Conservation (phyloP, 2,888 invertebrate genomes). For the Tuta absoluta region DNA sequence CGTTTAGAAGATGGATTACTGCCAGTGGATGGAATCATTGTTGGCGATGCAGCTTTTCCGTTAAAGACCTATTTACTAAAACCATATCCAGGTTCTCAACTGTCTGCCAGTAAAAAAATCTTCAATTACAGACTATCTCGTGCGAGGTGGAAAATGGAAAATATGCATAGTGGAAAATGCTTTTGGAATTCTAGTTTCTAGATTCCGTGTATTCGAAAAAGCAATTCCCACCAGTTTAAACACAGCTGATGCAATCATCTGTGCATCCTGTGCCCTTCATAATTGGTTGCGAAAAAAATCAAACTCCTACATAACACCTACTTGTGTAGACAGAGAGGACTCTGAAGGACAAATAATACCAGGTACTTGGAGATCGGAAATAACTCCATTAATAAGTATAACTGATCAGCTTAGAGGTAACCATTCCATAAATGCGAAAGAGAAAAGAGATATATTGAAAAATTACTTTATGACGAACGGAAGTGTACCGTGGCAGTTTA, state of each 20-base stretch:
- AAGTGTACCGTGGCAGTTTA: constrained; percentile 15
- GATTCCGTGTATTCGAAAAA: constrained; percentile 35
- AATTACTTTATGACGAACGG: constrained; percentile 31
- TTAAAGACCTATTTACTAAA: constrained; percentile 31
- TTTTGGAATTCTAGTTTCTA: constrained; percentile 37
- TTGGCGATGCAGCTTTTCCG: constrained; percentile 24
- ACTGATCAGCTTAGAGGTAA: constrained; percentile 22
- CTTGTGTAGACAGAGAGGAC: constrained; percentile 32
- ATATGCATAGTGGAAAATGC: constrained; percentile 35
- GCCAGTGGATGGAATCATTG: constrained; percentile 9
- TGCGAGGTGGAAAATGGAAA: too few species aligned
- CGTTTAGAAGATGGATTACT: constrained; percentile 26
- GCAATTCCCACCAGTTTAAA: constrained; percentile 26
- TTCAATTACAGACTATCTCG: constrained; percentile 38
- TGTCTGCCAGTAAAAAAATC: constrained; percentile 31
- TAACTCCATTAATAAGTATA: constrained; percentile 28
- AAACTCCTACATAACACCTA: constrained; percentile 29
- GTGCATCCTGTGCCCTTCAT: constrained; percentile 18
- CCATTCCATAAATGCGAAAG: constrained; percentile 23
- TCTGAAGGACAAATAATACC: constrained; percentile 28
- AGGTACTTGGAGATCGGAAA: constrained; percentile 32
- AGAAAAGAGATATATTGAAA: constrained; percentile 26
- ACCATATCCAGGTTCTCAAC: constrained; percentile 38
- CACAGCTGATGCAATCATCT: constrained; percentile 8
- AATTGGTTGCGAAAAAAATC: constrained; percentile 21